Base-by-base conservation (phyloP, 2,797 vertebrate genomes). In the Hippocampus kuda region DNA sequence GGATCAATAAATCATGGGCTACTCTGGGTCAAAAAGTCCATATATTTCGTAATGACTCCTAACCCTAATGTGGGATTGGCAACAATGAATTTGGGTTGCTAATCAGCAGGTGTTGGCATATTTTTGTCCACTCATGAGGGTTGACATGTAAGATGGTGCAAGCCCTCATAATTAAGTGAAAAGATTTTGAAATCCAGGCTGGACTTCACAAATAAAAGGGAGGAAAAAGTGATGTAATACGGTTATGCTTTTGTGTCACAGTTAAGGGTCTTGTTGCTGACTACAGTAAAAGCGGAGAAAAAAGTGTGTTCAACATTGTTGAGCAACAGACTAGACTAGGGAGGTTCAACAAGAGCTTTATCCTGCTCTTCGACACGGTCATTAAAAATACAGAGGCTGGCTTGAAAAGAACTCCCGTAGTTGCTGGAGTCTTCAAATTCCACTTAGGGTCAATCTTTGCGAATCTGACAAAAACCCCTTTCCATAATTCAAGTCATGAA, bases 171-270 rank as follows among this genome's bases (percentile, higher is more conserved):
- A 76, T 77, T 75, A 67, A 77, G 72, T 34, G 59, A 60, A 69
- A 48, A 69, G 16, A 57, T 71, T 76, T 76, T 81, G 76, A 76
- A 65, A 54, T 73, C 68, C 2, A 34, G 30, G 11, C 57, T 59
- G 34, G 57, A 1, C 30, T 69, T 44, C 74, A 30, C 46, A 56
- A 51, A 10, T 51, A 22, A 72, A 41, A 3, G 20, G 12, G 64
- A 44, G 65, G 16, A 34, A 64, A 60, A 68, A 8, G 30, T 49
- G 24, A 57, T 72, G 49, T 42, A 66, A 67, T 26, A 20, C 7
- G 30, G 44, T 71, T 11, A 63, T 5, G 26, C 59, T 60, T 59
- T 20, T 4, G 11, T 6, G 61, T 42, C 66, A 15, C 59, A 6
- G 5, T 48, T 57, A 12, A 44, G 30, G 41, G 41, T 46, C n/a